Base-by-base conservation (phyloP, 2,888 invertebrate species). In the Agrotis clavis region DNA sequence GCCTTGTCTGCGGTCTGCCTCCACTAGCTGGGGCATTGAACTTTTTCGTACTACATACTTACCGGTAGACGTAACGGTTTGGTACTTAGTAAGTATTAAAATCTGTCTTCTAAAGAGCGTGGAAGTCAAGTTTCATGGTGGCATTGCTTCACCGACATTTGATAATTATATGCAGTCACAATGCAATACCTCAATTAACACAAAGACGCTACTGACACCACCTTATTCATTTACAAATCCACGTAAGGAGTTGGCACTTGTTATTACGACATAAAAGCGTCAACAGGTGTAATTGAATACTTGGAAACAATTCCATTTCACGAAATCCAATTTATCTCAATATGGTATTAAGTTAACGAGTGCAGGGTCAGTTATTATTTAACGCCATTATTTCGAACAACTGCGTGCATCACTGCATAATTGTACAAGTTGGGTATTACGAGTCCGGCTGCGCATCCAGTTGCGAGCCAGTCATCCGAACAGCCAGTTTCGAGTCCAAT, bases 401-500 rank as follows among this genome's bases (percentile, higher is more conserved):
- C 45, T 69, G 79, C 63, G 48, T 66, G 74, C 83, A 78, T 82
- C 83, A 64, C 56, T 82, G 79, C 59, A 50, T 73, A 61, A 65
- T 78, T 78, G 57, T 65, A 66, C 82, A 66, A 67, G 68, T 72
- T 72, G 64, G 70, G 70, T 77, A 63, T 78, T 63, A 82, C 56
- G 35, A 64, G 71, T 41, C 57, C 67, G 75, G 35, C 66, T 14
- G 67, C 67, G 83, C 79, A 80, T 73, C 73, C 83, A 80, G 63
- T 68, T 66, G 53, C 59, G 53, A 64, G 56, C 63, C 65, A 84
- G 69, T 68, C 84, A 82, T 86, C 74, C 86, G 78, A 75, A 76
- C 76, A 80, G 74, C 70, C 72, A 81, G 80, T 76, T 81, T 86
- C 71, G 79, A 85, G 77, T 79, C 75, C 90, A 90, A 89, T 90